These are phyloP conservation scores for Amphilophus citrinellus DNA, from an alignment of 2,113 vertebrate genomes.

Conservation along the genomic window DNA sequence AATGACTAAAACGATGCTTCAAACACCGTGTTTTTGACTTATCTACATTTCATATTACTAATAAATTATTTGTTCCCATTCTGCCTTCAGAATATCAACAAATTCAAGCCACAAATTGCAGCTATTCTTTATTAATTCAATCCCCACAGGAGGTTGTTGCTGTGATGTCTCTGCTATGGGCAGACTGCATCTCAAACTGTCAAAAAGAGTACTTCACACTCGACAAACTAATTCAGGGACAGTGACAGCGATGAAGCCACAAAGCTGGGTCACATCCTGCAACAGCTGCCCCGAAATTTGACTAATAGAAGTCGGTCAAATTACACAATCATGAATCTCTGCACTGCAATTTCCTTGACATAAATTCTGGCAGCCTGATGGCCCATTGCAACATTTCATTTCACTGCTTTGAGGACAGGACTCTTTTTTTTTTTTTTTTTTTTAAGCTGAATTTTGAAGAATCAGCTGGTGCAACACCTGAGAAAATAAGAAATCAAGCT, in stretches of 20 bases:
- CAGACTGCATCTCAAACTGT: slow-evolving; percentile 23
- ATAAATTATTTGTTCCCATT: background rate
- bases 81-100: slow-evolving; percentile 20
- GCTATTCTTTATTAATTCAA: background rate
- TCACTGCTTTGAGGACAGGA: background rate
- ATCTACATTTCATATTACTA: background rate
- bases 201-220: slow-evolving; percentile 2
- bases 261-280: slow-evolving; percentile 3
- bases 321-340: slow-evolving; percentile 32
- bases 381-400: slow-evolving; percentile 2
- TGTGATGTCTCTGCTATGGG: background rate
- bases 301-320: slow-evolving; percentile 23
- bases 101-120: background rate
- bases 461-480: background rate
- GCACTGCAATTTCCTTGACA: background rate
- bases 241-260: slow-evolving; percentile 37
- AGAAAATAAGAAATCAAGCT: background rate
- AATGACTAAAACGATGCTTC: background rate
- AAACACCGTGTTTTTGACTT: background rate
- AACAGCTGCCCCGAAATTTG: slow-evolving; percentile 38
- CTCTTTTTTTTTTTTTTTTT: background rate
- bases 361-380: slow-evolving; percentile 28
- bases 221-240: slow-evolving; percentile 43
- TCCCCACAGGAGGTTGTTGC: slow-evolving; percentile 6
- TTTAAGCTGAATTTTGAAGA: background rate